These are phyloP conservation scores for Drosophila bipectinata DNA, from an alignment of 1,140 invertebrate genomes.

Conservation along the genomic window DNA sequence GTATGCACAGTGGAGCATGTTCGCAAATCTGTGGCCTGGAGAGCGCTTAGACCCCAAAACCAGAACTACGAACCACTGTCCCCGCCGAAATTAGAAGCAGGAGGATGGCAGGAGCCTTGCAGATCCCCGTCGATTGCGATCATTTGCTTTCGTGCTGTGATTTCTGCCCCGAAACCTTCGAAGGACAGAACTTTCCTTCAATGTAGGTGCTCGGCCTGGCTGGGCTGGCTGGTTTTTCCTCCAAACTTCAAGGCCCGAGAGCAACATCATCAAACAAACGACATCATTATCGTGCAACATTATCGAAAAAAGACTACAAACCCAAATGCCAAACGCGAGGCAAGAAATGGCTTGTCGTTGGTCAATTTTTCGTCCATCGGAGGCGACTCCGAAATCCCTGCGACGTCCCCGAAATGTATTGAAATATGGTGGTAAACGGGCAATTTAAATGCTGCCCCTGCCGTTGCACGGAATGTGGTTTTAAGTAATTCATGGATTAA, in stretches of 20 bases:
- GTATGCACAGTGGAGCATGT: conserved; percentile 29
- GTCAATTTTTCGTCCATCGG: conserved; percentile 40
- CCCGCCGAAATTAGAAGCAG: not conserved
- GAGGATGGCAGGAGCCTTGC: conserved; percentile 33
- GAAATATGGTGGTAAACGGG: conserved; percentile 81
- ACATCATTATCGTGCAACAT: conserved; percentile 81
- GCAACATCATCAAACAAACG: conserved; percentile 79
- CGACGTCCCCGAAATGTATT: conserved; percentile 53
- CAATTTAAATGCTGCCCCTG: conserved; percentile 73
- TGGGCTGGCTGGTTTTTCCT: conserved; percentile 12
- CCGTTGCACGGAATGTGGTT: conserved; percentile 75
- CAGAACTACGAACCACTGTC: not conserved
- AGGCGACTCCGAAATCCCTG: not conserved
- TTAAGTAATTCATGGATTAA: conserved; percentile 83
- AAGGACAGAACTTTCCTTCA: conserved; percentile 54
- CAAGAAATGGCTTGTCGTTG: conserved; percentile 69
- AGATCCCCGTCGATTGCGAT: conserved; percentile 70
- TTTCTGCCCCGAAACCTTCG: conserved; percentile 64
- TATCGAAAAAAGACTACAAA: conserved; percentile 49
- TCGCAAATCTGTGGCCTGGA: no score
- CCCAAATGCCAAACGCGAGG: conserved; percentile 29
- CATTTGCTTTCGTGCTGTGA: conserved; percentile 79
- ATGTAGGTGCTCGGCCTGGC: conserved; percentile 44
- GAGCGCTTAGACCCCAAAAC: no score
- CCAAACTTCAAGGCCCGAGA: conserved; percentile 27